Evolutionary conservation across 2,797 vertebrate species (phyloP).

Genomic region (Periparus ater): DNA sequence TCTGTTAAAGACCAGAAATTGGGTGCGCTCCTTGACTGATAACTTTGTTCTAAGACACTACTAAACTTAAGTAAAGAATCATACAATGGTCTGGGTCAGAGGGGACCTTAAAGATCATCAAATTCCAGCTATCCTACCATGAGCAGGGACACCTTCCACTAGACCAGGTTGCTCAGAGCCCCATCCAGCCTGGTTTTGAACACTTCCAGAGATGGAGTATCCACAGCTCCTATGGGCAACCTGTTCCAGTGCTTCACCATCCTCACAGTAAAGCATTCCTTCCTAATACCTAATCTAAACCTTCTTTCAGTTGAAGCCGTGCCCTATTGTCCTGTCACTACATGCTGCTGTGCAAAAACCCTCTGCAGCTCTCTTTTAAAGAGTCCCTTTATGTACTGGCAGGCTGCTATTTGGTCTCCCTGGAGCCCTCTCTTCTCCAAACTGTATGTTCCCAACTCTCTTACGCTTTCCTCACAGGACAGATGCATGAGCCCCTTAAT

Average conservation of each 20-base stretch:
- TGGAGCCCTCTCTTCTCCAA: not conserved
- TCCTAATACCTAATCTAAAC: not conserved
- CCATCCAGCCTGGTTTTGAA: not conserved
- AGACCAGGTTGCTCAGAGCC: not conserved
- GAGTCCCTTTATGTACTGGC: not conserved
- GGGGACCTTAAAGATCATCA: not conserved
- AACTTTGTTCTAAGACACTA: not conserved
- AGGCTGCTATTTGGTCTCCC: not conserved
- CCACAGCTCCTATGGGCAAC: not conserved
- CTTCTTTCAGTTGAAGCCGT: not conserved
- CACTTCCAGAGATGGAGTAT: not conserved
- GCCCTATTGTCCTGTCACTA: not conserved
- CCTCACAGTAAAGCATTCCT: not conserved
- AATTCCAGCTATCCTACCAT: fast-evolving
- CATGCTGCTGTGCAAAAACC: fast-evolving
- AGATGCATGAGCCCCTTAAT: not conserved
- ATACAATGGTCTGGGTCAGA: not conserved
- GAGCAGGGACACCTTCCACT: not conserved
- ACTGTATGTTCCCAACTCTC: not conserved
- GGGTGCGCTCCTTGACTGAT: not conserved
- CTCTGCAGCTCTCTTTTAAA: not conserved
- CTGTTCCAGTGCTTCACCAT: not conserved
- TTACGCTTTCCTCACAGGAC: not conserved
- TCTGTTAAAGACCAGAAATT: not conserved
- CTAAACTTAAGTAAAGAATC: not conserved